Percentiles rank a stretch among this genome's conserved stretches.
Evolutionary conservation across 2,113 vertebrate genomes (phyloP).

Genomic region (Periophthalmodon schlosseri): DNA sequence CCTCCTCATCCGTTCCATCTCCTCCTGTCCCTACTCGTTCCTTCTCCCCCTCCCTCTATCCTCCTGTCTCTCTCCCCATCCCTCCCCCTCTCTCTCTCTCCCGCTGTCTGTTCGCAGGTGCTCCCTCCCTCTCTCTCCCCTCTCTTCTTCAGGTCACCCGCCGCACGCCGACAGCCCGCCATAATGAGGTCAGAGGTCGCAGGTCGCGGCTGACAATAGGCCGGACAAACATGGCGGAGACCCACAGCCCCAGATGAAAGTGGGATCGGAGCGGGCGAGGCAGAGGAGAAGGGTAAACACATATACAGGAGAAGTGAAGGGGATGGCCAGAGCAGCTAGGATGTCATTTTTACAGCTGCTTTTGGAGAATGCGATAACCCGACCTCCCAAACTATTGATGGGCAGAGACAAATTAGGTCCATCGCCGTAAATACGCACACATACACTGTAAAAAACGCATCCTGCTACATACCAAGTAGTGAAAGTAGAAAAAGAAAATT

Average conservation of each 20-base stretch:
- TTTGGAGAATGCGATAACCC: neutral
- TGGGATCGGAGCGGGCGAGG: neutral
- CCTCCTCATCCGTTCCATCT: no score
- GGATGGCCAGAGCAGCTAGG: neutral
- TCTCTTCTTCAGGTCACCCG: neutral
- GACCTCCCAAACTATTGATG: no score
- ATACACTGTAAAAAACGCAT: no score
- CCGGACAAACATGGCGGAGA: neutral
- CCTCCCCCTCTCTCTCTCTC: no score
- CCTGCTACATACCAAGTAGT: no score
- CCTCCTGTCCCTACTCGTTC: no score
- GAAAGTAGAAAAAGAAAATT: no score
- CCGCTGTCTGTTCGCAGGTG: no score
- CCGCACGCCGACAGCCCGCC: neutral
- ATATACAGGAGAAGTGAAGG: neutral
- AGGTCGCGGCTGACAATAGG: constrained; percentile 5
- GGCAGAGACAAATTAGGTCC: no score
- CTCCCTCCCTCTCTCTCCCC: neutral
- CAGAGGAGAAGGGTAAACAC: neutral
- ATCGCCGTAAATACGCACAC: no score
- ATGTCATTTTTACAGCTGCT: neutral
- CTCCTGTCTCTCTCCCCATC: no score
- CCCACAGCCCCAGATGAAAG: neutral
- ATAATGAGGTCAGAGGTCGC: constrained; percentile 1
- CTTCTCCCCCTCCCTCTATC: no score